A percentile compares a stretch with the other conserved stretches of the same genome.
Evolutionary conservation across 2,113 vertebrate genomes (phyloP).

Genomic region (Shinisaurus crocodilurus): DNA sequence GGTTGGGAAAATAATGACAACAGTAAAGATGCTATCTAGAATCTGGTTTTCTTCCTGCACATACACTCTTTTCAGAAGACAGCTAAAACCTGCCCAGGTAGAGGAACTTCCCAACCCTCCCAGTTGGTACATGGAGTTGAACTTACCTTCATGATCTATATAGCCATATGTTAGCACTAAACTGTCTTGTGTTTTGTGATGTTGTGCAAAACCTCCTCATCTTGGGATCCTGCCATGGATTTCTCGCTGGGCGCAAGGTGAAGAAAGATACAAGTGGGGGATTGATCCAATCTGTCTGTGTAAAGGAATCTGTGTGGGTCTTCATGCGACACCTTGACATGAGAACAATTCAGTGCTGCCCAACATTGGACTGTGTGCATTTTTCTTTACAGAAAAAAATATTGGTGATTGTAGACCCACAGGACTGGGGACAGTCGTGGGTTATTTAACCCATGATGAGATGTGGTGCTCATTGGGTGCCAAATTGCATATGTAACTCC

Average conservation of each 20-base stretch:
- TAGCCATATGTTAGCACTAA: background rate
- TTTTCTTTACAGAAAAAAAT: background rate
- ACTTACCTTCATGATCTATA: too few relatives aligned
- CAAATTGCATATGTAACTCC: too few relatives aligned
- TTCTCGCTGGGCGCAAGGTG: too few relatives aligned
- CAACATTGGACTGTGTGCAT: background rate
- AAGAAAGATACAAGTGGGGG: background rate
- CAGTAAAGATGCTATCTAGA: background rate
- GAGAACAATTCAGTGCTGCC: background rate
- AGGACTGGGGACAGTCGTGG: too few relatives aligned
- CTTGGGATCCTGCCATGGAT: background rate
- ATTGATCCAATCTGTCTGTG: background rate
- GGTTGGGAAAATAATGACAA: background rate
- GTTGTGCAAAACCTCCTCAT: background rate
- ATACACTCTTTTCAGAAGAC: background rate
- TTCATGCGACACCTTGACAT: background rate
- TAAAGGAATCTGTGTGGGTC: background rate
- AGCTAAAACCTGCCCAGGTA: background rate
- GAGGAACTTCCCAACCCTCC: background rate
- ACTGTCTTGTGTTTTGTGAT: background rate
- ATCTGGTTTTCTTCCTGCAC: background rate
- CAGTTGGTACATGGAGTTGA: background rate
- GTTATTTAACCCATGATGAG: too few relatives aligned
- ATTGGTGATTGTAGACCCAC: background rate
- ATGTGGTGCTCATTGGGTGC: too few relatives aligned